These are phyloP conservation scores for Tortrix viridana DNA, from an alignment of 2,888 invertebrate species.

Conservation along the genomic window DNA sequence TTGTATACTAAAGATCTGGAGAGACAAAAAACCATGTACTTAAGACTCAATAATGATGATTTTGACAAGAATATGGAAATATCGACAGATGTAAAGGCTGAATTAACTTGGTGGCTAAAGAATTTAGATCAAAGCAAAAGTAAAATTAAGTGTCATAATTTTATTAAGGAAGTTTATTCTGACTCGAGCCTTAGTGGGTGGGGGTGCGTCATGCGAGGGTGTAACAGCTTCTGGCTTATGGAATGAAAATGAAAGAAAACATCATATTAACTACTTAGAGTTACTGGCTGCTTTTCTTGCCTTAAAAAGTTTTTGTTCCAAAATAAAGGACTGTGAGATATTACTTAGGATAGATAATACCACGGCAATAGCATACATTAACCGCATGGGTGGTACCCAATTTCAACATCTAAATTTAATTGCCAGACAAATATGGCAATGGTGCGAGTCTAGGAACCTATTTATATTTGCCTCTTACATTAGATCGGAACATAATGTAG, in stretches of 20 bases:
- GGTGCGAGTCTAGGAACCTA: slow-evolving; percentile 31
- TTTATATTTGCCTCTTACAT: slow-evolving; percentile 39
- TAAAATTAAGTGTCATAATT: too few species aligned
- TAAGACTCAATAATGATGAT: too few species aligned
- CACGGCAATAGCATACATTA: slow-evolving; percentile 38
- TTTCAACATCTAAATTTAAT: too few species aligned
- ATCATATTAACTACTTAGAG: slow-evolving; percentile 16
- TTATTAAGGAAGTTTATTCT: slow-evolving; percentile 18
- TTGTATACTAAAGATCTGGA: too few species aligned
- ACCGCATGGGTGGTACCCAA: too few species aligned
- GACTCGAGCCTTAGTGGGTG: too few species aligned
- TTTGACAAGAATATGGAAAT: too few species aligned
- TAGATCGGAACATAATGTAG: slow-evolving; percentile 29
- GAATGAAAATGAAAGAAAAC: not conserved
- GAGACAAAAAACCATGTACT: too few species aligned
- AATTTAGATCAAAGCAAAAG: too few species aligned
- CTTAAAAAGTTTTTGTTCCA: slow-evolving; percentile 23
- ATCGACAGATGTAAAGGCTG: too few species aligned
- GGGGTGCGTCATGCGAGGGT: slow-evolving; percentile 18
- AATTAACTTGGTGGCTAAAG: too few species aligned
- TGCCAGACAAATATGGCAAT: slow-evolving; percentile 31
- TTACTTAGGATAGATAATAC: slow-evolving; percentile 37
- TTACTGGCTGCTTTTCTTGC: not conserved
- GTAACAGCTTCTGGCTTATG: slow-evolving; percentile 11
- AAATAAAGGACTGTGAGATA: slow-evolving; percentile 18